Evolutionary conservation across 2,113 vertebrate genomes (phyloP).

Genomic region (Pimephales promelas): DNA sequence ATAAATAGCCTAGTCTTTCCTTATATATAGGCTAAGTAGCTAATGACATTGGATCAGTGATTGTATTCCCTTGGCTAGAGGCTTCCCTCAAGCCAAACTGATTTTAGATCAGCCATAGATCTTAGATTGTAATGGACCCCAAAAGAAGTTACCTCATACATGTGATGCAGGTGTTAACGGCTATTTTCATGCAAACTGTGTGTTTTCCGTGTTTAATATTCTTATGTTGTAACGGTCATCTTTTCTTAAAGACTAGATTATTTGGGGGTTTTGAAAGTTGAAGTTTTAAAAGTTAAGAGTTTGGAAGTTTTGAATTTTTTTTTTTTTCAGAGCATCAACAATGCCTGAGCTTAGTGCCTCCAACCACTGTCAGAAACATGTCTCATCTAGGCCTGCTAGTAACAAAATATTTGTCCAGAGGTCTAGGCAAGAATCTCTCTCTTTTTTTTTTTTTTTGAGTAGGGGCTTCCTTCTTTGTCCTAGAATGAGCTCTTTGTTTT

Average conservation of each 20-base stretch:
- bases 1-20: slow-evolving; percentile 76
- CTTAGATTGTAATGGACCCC: slow-evolving; percentile 1
- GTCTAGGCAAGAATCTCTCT: slow-evolving; percentile 7
- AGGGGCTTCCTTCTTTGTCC: neutral
- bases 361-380: slow-evolving; percentile 48
- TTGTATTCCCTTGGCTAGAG: neutral
- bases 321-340: too few species aligned
- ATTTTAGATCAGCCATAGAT: slow-evolving; percentile 54
- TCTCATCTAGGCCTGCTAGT: slow-evolving; percentile 47
- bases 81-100: slow-evolving; percentile 58
- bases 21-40: slow-evolving; percentile 50
- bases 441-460: neutral
- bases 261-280: slow-evolving; percentile 38
- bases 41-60: slow-evolving; percentile 46
- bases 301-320: slow-evolving; percentile 17
- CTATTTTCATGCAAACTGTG: neutral
- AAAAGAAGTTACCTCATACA: neutral
- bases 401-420: slow-evolving; percentile 58
- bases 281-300: neutral
- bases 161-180: neutral
- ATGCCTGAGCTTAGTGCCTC: slow-evolving; percentile 26
- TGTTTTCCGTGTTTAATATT: neutral
- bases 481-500: slow-evolving; percentile 44
- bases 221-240: neutral
- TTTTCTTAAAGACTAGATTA: neutral